Base-by-base conservation (phyloP, 2,888 invertebrate genomes). In the Cordilura impudica region DNA sequence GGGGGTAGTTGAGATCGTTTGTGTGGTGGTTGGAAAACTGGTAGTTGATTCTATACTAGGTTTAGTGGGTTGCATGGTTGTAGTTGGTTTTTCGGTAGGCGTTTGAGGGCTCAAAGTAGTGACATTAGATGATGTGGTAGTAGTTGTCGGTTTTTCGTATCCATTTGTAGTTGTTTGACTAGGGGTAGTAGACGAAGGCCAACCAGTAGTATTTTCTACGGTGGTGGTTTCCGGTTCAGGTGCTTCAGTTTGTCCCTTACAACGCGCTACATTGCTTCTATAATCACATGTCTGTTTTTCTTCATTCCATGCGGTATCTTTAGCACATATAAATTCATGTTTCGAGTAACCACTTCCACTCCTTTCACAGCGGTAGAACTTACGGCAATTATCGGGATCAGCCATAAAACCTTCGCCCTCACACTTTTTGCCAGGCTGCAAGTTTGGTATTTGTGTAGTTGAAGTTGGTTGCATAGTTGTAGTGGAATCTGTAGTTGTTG, bases 241-340 rank as follows among this genome's bases (percentile, higher is more conserved):
- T 14, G 76, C 45, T 58, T 82, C 83, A 1, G 81, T 83, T 74
- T 83, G 84, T 10, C 87, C 85, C n/a, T 83, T 82, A 72, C 89
- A 89, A 19, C 86, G 76, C 0, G 85, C 83, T 5, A 89, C 83
- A 29, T 87, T 87, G 2, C 87, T 89, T n/a, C 90, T 89, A 84
- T 92, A 90, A 85, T 92, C 93, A 82, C 93, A 94, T 0, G 92
- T 91, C 83, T 92, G 91, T 63, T 92, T 89, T 12, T 91, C 90
- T 84, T 92, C 91, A 84, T 93, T 93, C 94, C 94, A 94, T 12
- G 92, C 92, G 0, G 94, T 94, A 29, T 93, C 94, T 70, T 92
- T 91, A 0, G 92, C 93, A 83, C 94, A 94, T 66, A 90, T 88
- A 83, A 93, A 94, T 56, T 93, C 92, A 83, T 86, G 82, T 51